These are phyloP conservation scores for Steinernema scapterisci DNA, from an alignment of 2,888 invertebrate genomes.

Conservation along the genomic window DNA sequence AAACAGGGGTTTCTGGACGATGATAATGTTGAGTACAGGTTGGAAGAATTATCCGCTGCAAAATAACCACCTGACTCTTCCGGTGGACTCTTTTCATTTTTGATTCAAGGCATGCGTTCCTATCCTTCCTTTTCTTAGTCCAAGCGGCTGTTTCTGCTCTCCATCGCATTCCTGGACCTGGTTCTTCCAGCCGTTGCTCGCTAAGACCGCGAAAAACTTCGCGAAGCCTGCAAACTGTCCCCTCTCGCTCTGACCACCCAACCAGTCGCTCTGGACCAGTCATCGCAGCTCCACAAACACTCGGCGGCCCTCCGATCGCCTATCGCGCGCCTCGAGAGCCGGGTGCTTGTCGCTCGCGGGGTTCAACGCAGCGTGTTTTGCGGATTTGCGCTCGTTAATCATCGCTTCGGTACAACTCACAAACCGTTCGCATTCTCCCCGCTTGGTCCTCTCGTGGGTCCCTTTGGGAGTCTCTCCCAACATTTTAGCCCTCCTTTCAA, in stretches of 20 bases:
- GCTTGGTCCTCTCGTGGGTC: background rate
- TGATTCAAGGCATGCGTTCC: background rate
- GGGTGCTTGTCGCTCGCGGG: slow-evolving; percentile 26
- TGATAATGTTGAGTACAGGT: no score
- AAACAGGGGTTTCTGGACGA: no score
- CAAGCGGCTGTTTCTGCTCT: background rate
- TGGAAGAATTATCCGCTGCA: no score
- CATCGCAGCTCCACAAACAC: slow-evolving; percentile 24
- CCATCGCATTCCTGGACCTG: no score
- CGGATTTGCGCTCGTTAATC: slow-evolving; percentile 21
- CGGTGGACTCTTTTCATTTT: no score
- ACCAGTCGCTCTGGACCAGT: background rate
- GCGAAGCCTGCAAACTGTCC: background rate
- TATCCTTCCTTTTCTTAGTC: background rate
- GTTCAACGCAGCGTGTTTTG: slow-evolving; percentile 13
- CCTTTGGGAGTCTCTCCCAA: background rate
- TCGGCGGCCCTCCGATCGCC: background rate
- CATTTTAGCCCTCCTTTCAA: background rate
- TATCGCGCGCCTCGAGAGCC: background rate
- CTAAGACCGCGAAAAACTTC: background rate
- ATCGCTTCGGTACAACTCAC: slow-evolving; percentile 1
- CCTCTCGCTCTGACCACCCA: background rate
- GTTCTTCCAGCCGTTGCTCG: background rate
- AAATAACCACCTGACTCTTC: no score
- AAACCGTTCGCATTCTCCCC: background rate